Evolutionary conservation across 2,113 vertebrate species (phyloP).

Genomic region (Oxygymnocypris stewartii): DNA sequence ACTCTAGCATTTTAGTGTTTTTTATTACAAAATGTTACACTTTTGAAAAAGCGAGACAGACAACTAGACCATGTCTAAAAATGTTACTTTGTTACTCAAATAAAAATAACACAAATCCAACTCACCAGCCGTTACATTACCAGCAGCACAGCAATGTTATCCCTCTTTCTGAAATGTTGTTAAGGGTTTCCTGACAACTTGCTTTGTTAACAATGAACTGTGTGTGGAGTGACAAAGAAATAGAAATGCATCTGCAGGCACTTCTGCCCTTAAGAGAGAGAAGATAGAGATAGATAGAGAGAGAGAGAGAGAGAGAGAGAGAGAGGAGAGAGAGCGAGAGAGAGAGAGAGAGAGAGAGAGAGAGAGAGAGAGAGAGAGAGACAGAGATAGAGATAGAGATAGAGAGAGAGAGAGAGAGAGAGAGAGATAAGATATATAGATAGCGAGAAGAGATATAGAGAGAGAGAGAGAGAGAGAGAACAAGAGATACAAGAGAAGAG

Average conservation of each 20-base stretch:
- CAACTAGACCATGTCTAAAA: background rate
- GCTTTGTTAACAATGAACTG: slow-evolving; percentile 74
- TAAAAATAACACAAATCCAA: background rate
- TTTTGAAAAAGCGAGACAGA: background rate
- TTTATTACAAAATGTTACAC: background rate
- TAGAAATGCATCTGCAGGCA: slow-evolving; percentile 77
- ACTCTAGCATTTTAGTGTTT: background rate
- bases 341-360: too few relatives aligned
- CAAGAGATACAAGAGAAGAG: too few relatives aligned
- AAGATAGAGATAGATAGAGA: slow-evolving; percentile 41
- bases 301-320: slow-evolving; percentile 39
- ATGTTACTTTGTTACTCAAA: background rate
- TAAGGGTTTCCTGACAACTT: slow-evolving; percentile 60
- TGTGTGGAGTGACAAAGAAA: slow-evolving; percentile 66
- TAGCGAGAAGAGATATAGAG: too few relatives aligned
- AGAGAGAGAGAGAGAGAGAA: too few relatives aligned
- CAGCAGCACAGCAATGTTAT: slow-evolving; percentile 45
- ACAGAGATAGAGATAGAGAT: slow-evolving; percentile 40
- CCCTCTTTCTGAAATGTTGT: slow-evolving; percentile 63
- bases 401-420: too few relatives aligned
- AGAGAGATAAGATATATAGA: too few relatives aligned
- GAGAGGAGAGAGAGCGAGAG: too few relatives aligned
- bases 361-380: slow-evolving; percentile 62
- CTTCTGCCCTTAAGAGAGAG: slow-evolving; percentile 75
- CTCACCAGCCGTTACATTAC: slow-evolving; percentile 64